These are phyloP conservation scores for Lophochroa leadbeateri DNA, from an alignment of 2,113 vertebrate species.

Conservation along the genomic window DNA sequence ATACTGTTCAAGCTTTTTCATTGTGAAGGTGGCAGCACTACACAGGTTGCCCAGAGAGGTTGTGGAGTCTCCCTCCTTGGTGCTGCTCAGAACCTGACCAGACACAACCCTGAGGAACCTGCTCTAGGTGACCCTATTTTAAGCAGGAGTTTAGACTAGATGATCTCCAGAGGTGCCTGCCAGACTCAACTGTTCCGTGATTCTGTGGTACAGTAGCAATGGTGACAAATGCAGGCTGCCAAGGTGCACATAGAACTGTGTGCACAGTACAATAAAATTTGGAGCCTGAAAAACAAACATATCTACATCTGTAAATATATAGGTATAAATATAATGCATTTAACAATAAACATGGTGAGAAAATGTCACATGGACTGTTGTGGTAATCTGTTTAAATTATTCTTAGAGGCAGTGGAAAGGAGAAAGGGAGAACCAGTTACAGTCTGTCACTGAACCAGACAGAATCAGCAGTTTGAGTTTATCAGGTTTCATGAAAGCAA, in stretches of 20 bases:
- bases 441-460: not conserved
- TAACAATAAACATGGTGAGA: not conserved
- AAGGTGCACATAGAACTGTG: fast-evolving
- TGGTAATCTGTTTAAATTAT: not conserved
- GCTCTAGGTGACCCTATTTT: not conserved
- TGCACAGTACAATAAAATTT: not conserved
- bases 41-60: not conserved
- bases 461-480: not conserved
- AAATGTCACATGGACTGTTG: not conserved
- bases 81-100: not conserved
- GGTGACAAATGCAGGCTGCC: not conserved
- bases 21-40: not conserved
- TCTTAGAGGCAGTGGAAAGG: not conserved
- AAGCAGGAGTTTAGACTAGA: not conserved
- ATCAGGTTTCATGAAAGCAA: not conserved
- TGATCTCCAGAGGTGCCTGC: not conserved
- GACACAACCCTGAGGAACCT: not conserved
- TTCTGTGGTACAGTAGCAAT: not conserved
- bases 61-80: not conserved
- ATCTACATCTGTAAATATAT: not conserved
- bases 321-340: not conserved
- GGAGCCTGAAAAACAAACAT: not conserved
- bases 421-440: not conserved
- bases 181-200: not conserved
- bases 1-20: not conserved